Evolutionary conservation across 2,888 invertebrate genomes (phyloP), one percentile per base, ranked within the genome.

Genomic region (Hipparchia sbordonii): DNA sequence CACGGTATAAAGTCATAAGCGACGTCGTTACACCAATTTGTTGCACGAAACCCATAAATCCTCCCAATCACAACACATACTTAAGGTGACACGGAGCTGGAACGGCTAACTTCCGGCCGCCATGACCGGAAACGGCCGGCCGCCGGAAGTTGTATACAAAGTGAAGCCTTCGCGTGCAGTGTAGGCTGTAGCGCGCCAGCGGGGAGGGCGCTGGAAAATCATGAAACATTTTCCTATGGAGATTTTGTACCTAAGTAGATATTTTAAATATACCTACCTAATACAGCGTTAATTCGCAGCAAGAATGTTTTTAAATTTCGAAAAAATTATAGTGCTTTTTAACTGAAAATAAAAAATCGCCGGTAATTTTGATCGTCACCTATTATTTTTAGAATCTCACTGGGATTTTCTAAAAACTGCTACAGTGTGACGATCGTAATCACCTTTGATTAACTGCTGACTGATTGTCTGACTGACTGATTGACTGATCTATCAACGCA

Each of bases 131-230:
- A 83, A 83, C 82, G 82, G 82, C 84, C 85, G 85, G 78, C 80
- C 77, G 76, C 85, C 88, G 90, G 90, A 90, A 90, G 91, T 90
- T 88, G 92, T 91, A 90, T 90, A 92, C 91, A 92, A 91, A 92
- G 90, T 90, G 90, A 88, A 91, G 91, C 87, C 90, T 90, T 92
- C 88, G 91, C 92, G 92, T 92, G 91, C 85, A 77, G 76, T 62
- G 39, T 39, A 39, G 39, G 39, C 39, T 48, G 52, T 69, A 67
- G 70, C 57, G 57, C 67, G 70, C 73, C 61, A 63, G 70, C 57
- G 57, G 70, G 70, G 74, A 74, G 67, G 72, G 74, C 66, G 71
- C 74, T 74, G 76, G 77, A 79, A 79, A 77, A 76, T 76, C 78
- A 77, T 68, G 74, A 63, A 72, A 67, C 74, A 63, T 72, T 74